phyloP scores from a whole-genome alignment of 2,113 vertebrate species.

The Pelobates fuscus region DNA sequence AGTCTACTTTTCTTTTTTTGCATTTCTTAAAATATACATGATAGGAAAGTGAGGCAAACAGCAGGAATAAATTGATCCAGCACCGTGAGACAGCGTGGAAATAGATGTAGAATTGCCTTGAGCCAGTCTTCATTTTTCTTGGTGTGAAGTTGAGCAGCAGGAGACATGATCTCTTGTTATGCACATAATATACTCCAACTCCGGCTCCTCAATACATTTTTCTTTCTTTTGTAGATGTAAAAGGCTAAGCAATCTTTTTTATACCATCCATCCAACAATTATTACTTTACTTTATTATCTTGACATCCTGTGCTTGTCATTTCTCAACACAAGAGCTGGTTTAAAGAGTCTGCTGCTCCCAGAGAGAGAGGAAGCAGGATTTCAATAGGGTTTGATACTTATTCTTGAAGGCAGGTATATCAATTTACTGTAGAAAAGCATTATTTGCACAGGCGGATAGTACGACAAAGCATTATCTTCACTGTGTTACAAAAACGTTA shows the following conservation, averaged over 20 bases:
- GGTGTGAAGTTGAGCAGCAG: slow-evolving; percentile 18
- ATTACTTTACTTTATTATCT: too few relatives aligned
- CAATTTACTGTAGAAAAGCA: too few relatives aligned
- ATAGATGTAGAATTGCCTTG: slow-evolving; percentile 12
- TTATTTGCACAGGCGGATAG: too few relatives aligned
- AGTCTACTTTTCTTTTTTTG: not conserved
- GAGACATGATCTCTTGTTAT: slow-evolving; percentile 2
- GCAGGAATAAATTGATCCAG: slow-evolving; percentile 16
- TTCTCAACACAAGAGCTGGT: too few relatives aligned
- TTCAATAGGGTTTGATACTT: too few relatives aligned
- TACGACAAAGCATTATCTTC: too few relatives aligned
- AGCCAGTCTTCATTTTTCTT: slow-evolving; percentile 20
- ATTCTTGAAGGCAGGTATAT: too few relatives aligned
- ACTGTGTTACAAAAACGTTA: too few relatives aligned
- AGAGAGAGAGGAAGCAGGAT: too few relatives aligned
- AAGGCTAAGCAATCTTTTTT: not conserved
- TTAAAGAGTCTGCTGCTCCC: too few relatives aligned
- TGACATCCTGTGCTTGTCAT: too few relatives aligned
- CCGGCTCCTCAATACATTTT: not conserved
- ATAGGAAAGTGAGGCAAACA: slow-evolving; percentile 12
- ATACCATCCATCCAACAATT: too few relatives aligned
- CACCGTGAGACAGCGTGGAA: not conserved
- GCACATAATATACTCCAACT: not conserved
- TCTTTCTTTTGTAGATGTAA: not conserved
- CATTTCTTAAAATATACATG: slow-evolving; percentile 22